Conservation (phyloP, 2,113 vertebrate genomes). For the Tetrao urogallus region DNA sequence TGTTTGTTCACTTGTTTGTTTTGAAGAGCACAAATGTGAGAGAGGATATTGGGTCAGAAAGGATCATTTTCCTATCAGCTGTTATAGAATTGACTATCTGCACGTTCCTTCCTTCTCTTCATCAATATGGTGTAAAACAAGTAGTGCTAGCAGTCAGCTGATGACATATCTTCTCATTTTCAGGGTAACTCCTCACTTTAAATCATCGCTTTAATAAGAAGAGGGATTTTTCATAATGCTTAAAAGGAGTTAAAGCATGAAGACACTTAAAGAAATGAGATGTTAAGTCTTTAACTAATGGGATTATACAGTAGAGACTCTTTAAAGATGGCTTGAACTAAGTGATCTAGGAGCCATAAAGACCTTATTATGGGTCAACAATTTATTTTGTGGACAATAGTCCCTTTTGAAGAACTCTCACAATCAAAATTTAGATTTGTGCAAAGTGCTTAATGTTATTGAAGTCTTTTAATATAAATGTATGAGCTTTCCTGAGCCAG, state of each 20-base stretch:
- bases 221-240: conserved; percentile 28
- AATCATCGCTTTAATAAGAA: conserved; percentile 50
- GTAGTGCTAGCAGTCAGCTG: background rate
- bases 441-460: background rate
- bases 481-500: background rate
- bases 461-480: conserved; percentile 33
- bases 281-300: conserved; percentile 49
- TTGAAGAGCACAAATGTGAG: background rate
- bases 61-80: background rate
- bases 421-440: conserved; percentile 15
- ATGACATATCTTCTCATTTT: background rate
- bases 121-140: background rate
- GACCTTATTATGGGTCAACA: conserved; percentile 5
- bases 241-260: conserved; percentile 41
- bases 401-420: background rate
- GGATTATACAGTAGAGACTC: conserved; percentile 26
- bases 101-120: background rate
- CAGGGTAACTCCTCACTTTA: background rate
- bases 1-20: background rate
- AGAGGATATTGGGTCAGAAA: background rate
- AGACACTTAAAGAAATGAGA: conserved; percentile 41
- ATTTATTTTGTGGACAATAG: conserved; percentile 18
- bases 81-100: background rate
- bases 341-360: conserved; percentile 4
- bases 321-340: conserved; percentile 35